These are phyloP conservation scores for Bolborhynchus lineola DNA, from an alignment of 2,113 vertebrate genomes.

Conservation along the genomic window DNA sequence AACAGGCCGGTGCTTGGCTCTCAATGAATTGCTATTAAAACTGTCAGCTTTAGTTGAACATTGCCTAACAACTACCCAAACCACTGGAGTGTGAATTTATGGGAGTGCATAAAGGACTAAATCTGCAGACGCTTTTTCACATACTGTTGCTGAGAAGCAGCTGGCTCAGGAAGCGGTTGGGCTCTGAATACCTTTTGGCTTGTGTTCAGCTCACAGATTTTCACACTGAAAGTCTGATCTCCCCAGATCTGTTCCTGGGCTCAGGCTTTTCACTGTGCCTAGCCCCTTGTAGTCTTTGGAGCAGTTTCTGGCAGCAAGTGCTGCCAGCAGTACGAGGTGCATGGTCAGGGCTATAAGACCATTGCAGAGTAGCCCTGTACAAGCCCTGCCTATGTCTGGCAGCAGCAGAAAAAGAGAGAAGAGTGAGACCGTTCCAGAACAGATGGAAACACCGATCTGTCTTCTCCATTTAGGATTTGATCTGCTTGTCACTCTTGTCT, in stretches of 20 bases:
- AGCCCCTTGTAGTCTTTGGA: not conserved
- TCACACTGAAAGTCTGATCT: not conserved
- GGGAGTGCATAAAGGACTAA: not conserved
- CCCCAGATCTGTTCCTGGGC: not conserved
- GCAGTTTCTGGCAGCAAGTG: not conserved
- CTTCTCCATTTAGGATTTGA: conserved; percentile 52
- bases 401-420: not conserved
- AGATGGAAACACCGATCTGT: conserved; percentile 11
- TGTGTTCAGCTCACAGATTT: not conserved
- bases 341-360: not conserved
- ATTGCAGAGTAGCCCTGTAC: not conserved
- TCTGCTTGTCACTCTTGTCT: conserved; percentile 64
- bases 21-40: not conserved
- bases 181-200: conserved; percentile 18
- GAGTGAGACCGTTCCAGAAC: not conserved
- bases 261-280: not conserved
- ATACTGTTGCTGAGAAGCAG: not conserved
- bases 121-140: not conserved
- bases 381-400: not conserved
- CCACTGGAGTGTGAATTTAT: not conserved
- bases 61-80: not conserved
- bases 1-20: not conserved
- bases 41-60: not conserved
- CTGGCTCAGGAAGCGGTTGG: not conserved
- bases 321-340: not conserved